Conservation (phyloP, 1,140 invertebrate species). For the Trachymyrmex cornetzi region DNA sequence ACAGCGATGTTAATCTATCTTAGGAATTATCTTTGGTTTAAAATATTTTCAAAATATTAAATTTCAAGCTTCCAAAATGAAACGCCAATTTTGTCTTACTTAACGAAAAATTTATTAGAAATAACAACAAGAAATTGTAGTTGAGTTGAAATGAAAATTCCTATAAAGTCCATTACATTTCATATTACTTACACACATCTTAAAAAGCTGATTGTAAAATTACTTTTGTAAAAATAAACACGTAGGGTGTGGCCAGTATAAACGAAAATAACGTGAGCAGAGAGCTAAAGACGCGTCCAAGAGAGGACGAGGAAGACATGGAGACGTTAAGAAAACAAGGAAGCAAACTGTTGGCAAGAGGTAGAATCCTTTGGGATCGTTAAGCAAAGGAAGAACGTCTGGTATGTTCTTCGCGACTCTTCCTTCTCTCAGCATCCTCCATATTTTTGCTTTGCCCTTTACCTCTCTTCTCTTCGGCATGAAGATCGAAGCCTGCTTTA, state of each 20-base stretch:
- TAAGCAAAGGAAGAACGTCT: conserved; percentile 6
- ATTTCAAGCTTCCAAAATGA: not conserved
- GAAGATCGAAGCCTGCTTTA: conserved; percentile 57
- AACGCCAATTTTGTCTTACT: not conserved
- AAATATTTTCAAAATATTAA: not conserved
- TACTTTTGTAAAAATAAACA: conserved; percentile 17
- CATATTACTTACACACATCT: not conserved
- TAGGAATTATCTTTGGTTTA: not conserved
- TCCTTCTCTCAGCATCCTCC: conserved; percentile 33
- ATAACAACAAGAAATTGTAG: not conserved
- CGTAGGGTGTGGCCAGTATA: conserved; percentile 5
- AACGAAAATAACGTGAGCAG: conserved; percentile 24
- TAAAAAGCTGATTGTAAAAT: conserved; percentile 5
- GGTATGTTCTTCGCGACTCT: conserved; percentile 20
- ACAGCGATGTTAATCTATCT: not conserved
- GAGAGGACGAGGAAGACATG: not conserved
- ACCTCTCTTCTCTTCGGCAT: conserved; percentile 8
- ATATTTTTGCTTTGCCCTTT: conserved; percentile 31
- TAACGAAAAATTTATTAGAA: not conserved
- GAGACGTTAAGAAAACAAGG: conserved; percentile 1
- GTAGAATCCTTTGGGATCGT: conserved; percentile 28
- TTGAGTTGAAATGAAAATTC: not conserved
- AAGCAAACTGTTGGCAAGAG: conserved; percentile 16
- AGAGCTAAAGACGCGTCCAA: conserved; percentile 25
- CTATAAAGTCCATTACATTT: not conserved